These are phyloP conservation scores for Gavialis gangeticus DNA, from an alignment of 2,113 vertebrate genomes.

Conservation along the genomic window DNA sequence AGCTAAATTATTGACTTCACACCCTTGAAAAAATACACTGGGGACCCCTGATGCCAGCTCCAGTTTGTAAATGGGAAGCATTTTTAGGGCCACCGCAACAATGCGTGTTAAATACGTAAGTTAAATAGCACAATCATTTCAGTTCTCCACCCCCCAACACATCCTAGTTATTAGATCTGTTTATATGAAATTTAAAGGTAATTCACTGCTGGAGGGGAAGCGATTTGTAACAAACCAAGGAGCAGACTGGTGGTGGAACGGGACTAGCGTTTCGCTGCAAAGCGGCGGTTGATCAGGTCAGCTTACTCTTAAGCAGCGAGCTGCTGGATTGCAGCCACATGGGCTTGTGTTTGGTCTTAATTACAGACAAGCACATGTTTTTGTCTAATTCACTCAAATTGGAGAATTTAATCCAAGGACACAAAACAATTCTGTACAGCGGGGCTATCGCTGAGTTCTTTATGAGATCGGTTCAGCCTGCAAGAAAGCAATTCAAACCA, in stretches of 20 bases:
- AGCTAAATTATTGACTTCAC: conserved; percentile 44
- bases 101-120: background rate
- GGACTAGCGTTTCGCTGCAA: background rate
- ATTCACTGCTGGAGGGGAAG: conserved; percentile 22
- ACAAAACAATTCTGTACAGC: background rate
- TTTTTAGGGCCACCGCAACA: background rate
- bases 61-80: conserved; percentile 5
- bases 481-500: background rate
- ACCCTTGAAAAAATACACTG: background rate
- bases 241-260: background rate
- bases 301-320: background rate
- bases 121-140: conserved; percentile 10
- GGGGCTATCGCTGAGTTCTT: background rate
- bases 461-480: background rate
- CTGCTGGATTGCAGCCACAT: fast-evolving
- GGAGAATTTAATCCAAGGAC: background rate
- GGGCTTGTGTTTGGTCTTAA: background rate
- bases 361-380: conserved; percentile 9
- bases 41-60: conserved; percentile 12
- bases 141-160: background rate
- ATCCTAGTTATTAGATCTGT: conserved; percentile 26
- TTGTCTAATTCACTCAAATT: background rate
- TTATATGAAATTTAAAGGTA: conserved; percentile 42
- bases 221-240: conserved; percentile 6
- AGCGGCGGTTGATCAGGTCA: background rate